phyloP scores from a whole-genome alignment of 2,888 invertebrate genomes.

The Ormia ochracea region DNA sequence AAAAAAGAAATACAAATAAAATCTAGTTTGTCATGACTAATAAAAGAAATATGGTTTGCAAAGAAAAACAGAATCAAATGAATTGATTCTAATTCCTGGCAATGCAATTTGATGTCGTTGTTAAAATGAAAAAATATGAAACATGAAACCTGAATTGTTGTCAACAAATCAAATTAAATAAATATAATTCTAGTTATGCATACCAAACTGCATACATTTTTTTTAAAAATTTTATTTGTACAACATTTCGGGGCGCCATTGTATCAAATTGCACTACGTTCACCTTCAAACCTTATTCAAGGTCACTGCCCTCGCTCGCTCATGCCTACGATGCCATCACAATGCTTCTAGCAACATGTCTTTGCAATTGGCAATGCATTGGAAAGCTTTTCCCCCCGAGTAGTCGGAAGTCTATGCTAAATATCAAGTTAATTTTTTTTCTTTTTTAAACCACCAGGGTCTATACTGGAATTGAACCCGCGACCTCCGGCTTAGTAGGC shows the following conservation, averaged over 20 bases:
- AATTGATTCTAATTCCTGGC: slow-evolving; percentile 21
- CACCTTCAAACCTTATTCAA: background rate
- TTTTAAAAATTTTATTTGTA: background rate
- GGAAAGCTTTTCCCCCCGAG: too few relatives aligned
- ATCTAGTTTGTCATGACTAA: slow-evolving; percentile 49
- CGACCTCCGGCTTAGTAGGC: too few relatives aligned
- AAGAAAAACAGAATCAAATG: slow-evolving; percentile 13
- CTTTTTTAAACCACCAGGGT: too few relatives aligned
- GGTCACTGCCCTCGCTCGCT: background rate
- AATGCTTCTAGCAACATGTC: too few relatives aligned
- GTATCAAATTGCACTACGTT: slow-evolving; percentile 36
- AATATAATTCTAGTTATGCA: slow-evolving; percentile 61
- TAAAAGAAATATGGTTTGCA: slow-evolving; percentile 42
- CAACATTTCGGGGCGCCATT: slow-evolving; percentile 45
- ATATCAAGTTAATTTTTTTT: too few relatives aligned
- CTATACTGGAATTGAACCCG: too few relatives aligned
- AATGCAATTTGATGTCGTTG: slow-evolving; percentile 46
- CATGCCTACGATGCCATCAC: too few relatives aligned
- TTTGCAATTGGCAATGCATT: too few relatives aligned
- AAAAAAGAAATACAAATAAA: background rate
- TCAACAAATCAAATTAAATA: slow-evolving; percentile 48
- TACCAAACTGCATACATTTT: slow-evolving; percentile 29
- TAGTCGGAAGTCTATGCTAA: too few relatives aligned
- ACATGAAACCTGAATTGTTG: slow-evolving; percentile 57
- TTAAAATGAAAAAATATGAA: slow-evolving; percentile 33